phyloP scores from a whole-genome alignment of 2,888 invertebrate species.

The Callosobruchus maculatus region DNA sequence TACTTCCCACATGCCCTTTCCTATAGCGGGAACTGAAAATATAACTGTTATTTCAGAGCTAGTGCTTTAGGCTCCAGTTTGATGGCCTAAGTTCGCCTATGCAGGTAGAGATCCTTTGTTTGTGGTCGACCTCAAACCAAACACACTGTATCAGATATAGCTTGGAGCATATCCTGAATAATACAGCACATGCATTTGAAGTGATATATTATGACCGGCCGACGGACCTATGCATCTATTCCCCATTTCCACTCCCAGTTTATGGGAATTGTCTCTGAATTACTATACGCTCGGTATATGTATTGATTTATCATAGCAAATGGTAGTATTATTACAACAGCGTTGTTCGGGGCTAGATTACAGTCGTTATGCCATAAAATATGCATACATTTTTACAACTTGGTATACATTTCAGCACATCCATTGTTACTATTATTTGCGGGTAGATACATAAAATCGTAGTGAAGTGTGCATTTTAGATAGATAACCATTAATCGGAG shows the following conservation, averaged over 20 bases:
- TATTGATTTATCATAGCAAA: background rate
- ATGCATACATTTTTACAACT: background rate
- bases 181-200: background rate
- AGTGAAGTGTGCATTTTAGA: background rate
- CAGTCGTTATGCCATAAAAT: background rate
- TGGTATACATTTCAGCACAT: background rate
- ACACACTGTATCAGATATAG: background rate
- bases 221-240: background rate
- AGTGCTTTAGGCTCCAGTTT: too few relatives aligned
- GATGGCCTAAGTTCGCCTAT: too few relatives aligned
- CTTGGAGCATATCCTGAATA: background rate
- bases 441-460: background rate
- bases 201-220: background rate
- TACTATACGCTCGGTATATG: background rate
- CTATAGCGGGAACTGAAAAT: too few relatives aligned
- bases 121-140: background rate
- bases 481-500: background rate
- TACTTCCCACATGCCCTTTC: too few relatives aligned
- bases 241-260: background rate
- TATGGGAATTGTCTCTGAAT: background rate
- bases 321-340: background rate
- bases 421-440: background rate
- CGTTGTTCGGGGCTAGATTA: background rate
- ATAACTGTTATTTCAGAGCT: too few relatives aligned
- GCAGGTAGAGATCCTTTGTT: background rate